Conservation (phyloP, 2,888 invertebrate genomes). For the Melieria crassipennis region DNA sequence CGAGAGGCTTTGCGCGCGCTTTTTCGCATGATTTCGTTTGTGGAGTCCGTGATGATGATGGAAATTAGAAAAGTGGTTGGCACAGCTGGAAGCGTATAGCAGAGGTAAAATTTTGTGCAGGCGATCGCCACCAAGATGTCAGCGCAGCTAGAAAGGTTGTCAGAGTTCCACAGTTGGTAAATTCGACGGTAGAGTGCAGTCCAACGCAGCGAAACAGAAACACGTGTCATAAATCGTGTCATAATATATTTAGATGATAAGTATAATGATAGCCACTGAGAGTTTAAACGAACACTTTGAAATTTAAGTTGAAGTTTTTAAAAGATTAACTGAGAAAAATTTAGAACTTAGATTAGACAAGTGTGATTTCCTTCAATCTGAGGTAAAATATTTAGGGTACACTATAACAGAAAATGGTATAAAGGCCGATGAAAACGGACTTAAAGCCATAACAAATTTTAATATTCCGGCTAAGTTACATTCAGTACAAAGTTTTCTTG, state of each 20-base stretch:
- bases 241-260: not conserved
- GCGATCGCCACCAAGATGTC: too few species aligned
- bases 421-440: slow-evolving; percentile 35
- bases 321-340: slow-evolving; percentile 1
- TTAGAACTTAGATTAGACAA: slow-evolving; percentile 16
- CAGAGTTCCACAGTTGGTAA: too few species aligned
- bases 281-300: not conserved
- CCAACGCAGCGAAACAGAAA: too few species aligned
- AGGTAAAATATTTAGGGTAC: slow-evolving; percentile 14
- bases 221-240: too few species aligned
- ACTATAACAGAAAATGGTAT: slow-evolving; percentile 2
- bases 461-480: slow-evolving; percentile 24
- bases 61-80: too few species aligned
- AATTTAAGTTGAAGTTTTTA: not conserved
- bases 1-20: too few species aligned
- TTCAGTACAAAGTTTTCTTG: slow-evolving; percentile 11
- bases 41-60: too few species aligned
- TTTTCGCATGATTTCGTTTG: too few species aligned
- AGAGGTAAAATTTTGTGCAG: too few species aligned
- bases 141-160: too few species aligned
- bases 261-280: not conserved
- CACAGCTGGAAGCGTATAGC: too few species aligned
- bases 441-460: slow-evolving; percentile 7
- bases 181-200: too few species aligned
- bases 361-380: slow-evolving; percentile 2